A percentile compares a stretch with the other conserved stretches of the same genome.
Conservation (phyloP, 1,140 invertebrate species). For the Microplitis demolitor region DNA sequence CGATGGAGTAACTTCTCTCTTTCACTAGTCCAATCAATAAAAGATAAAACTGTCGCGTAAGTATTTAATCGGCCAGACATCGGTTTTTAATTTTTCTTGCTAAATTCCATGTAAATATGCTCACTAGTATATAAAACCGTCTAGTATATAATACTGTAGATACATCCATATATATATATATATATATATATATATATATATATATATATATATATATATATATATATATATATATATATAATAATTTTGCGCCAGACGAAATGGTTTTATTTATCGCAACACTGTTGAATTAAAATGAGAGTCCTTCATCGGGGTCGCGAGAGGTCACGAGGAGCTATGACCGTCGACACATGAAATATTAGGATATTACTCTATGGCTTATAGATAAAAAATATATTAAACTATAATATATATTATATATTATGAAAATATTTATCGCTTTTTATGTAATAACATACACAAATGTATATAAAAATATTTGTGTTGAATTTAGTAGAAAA, state of each 20-base stretch:
- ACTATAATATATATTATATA: too few relatives aligned
- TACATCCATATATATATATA: too few relatives aligned
- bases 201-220: too few relatives aligned
- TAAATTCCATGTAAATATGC: background rate
- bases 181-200: background rate
- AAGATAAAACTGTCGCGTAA: slow-evolving; percentile 8
- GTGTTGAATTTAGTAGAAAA: background rate
- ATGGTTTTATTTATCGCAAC: background rate
- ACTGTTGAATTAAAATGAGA: background rate
- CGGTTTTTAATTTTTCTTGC: slow-evolving; percentile 5
- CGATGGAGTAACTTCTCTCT: slow-evolving; percentile 6
- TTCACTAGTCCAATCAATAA: slow-evolving; percentile 13
- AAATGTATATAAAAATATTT: background rate
- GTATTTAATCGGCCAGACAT: slow-evolving; percentile 10
- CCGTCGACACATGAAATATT: slow-evolving; percentile 21
- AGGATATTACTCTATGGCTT: slow-evolving; percentile 10
- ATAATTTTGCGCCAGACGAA: background rate
- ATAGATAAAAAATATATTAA: background rate
- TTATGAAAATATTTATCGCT: too few relatives aligned
- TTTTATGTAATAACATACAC: background rate
- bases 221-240: background rate
- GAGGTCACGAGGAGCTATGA: slow-evolving; percentile 13
- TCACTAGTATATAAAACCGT: background rate
- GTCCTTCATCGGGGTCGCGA: slow-evolving; percentile 8
- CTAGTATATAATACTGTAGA: too few relatives aligned